Base-by-base conservation (phyloP, 2,888 invertebrate species). In the Drosophila rellima region DNA sequence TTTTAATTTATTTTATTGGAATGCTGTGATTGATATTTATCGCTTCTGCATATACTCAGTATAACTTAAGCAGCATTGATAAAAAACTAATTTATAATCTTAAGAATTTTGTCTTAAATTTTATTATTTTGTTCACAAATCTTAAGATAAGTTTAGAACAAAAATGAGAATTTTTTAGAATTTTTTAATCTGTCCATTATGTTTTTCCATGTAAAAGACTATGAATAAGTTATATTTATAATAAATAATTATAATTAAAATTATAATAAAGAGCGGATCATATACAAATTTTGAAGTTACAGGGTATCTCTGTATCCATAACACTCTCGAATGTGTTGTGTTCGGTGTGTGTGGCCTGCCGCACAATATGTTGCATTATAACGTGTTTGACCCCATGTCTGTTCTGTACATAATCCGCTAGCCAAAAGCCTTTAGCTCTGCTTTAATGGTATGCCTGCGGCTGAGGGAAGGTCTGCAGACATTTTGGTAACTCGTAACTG, bases 321-420 rank as follows among this genome's bases (percentile, higher is more conserved):
- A 15, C 20, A 15, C 10, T 4, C 45, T 33, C 54, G 37, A 31
- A 57, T 37, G 60, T 73, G 67, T 55, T 81, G 74, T 70, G 73
- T 68, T 47, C 86, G 78, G 78, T 76, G 88, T 80, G 73, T 88
- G 86, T 86, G 88, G 87, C 66, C 70, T 74, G 83, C 87, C 83
- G 70, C 88, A 88, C 88, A 86, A 79, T 86, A 85, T 82, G 82
- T 88, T 84, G 65, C 57, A 65, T 76, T 82, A 48, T 60, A 72
- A 61, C 72, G 52, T 68, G 54, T 60, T 61, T 42, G 74, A n/a
- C 29, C 54, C 52, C 37, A 56, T 73, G 77, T 81, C 83, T 83
- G 74, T 79, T 84, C 68, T 66, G 76, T 84, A 88, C 82, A 78
- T 82, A 83, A 83, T 82, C 88, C 86, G 69, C 68, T 80, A 64